A percentile compares a stretch with the other conserved stretches of the same genome.
Evolutionary conservation across 1,140 invertebrate genomes (phyloP).

Genomic region (Acromyrmex charruanus): DNA sequence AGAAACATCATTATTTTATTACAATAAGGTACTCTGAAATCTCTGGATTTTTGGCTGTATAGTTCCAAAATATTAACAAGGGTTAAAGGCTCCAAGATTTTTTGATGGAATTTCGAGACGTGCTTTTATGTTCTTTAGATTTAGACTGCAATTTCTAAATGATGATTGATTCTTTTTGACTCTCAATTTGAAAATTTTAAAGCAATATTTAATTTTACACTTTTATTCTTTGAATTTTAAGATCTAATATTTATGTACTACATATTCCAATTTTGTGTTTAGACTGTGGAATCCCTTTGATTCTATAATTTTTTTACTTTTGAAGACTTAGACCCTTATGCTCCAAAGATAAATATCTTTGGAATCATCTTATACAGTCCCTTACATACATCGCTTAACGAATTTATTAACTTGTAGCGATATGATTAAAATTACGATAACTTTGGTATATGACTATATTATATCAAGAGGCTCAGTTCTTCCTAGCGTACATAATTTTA

Average conservation of each 20-base stretch:
- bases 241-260: not conserved
- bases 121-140: not conserved
- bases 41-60: constrained; percentile 9
- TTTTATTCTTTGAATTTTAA: constrained; percentile 18
- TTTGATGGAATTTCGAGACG: not conserved
- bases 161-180: not conserved
- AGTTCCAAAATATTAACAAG: constrained; percentile 7
- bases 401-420: constrained; percentile 35
- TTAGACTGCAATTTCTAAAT: not conserved
- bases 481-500: constrained; percentile 61
- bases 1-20: constrained; percentile 45
- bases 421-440: constrained; percentile 67
- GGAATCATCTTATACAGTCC: constrained; percentile 26
- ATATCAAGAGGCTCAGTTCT: constrained; percentile 70
- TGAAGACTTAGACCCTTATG: constrained; percentile 36
- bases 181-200: constrained; percentile 18
- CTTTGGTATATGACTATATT: constrained; percentile 79
- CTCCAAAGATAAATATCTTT: constrained; percentile 45
- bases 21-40: constrained; percentile 50
- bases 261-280: not conserved
- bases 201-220: not conserved
- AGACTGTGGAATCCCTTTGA: not conserved
- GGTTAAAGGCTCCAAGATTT: constrained; percentile 32
- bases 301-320: not conserved
- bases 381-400: constrained; percentile 27